Conservation (phyloP, 2,113 vertebrate species). For the Alces alces region DNA sequence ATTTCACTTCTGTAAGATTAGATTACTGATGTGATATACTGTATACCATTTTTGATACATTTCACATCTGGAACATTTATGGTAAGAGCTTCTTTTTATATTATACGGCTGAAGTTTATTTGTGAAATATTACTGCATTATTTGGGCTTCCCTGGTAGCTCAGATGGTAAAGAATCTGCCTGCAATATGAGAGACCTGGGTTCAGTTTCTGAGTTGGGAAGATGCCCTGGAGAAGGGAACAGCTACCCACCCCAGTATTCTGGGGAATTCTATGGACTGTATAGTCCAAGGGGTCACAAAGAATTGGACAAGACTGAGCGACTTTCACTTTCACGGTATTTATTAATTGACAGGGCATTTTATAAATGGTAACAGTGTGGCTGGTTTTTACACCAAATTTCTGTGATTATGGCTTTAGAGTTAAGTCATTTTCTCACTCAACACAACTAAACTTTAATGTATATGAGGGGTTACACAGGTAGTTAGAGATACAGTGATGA, state of each 20-base stretch:
- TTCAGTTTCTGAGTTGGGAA: not conserved
- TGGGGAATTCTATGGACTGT: not conserved
- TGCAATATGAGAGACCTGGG: not conserved
- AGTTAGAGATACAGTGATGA: not conserved
- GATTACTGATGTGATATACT: not conserved
- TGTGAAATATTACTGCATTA: not conserved
- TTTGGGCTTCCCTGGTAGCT: not conserved
- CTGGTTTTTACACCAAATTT: not conserved
- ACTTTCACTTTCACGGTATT: not conserved
- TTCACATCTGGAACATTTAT: not conserved
- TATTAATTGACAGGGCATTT: not conserved
- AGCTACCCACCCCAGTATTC: not conserved
- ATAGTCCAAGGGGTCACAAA: not conserved
- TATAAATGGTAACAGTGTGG: not conserved
- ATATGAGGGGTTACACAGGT: not conserved
- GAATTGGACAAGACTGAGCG: not conserved
- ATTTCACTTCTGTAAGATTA: not conserved
- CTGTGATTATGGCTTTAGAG: not conserved
- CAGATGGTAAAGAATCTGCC: not conserved
- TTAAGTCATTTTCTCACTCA: not conserved
- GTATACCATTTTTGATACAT: not conserved
- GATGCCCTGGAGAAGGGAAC: not conserved
- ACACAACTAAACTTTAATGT: not conserved
- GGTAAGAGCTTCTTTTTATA: not conserved
- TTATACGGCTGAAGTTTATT: not conserved